phyloP scores from a whole-genome alignment of 2,113 vertebrate genomes.

The Empidonax traillii region DNA sequence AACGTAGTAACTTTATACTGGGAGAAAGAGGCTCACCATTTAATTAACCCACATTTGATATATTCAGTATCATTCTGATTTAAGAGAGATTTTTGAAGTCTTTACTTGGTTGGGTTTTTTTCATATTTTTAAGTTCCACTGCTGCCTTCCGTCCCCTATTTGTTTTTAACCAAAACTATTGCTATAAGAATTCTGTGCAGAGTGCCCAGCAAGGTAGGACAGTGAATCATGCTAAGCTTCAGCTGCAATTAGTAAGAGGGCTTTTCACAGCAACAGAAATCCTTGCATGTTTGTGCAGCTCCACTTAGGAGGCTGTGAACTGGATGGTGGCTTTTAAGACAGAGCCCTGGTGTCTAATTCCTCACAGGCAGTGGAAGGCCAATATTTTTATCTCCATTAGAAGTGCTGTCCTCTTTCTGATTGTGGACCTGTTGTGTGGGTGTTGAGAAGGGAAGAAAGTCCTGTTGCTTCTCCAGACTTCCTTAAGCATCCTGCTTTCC shows the following conservation, averaged over 20 bases:
- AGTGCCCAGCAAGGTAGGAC: background rate
- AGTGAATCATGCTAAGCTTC: background rate
- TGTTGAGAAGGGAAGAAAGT: background rate
- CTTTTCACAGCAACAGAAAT: background rate
- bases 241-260: background rate
- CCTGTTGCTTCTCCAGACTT: background rate
- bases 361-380: background rate
- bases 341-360: background rate
- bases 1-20: background rate
- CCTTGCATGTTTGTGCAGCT: background rate
- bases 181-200: background rate
- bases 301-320: background rate
- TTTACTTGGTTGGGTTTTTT: background rate
- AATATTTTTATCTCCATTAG: background rate
- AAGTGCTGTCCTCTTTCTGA: fast-evolving
- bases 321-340: background rate
- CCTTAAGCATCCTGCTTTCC: background rate
- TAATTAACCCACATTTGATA: background rate
- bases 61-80: background rate
- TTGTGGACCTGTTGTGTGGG: background rate
- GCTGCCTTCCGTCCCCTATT: background rate
- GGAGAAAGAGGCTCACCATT: background rate
- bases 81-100: background rate
- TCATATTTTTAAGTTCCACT: background rate
- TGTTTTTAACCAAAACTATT: background rate